Base-by-base conservation (phyloP, 1,140 invertebrate genomes). In the Drosophila quadrilineata region DNA sequence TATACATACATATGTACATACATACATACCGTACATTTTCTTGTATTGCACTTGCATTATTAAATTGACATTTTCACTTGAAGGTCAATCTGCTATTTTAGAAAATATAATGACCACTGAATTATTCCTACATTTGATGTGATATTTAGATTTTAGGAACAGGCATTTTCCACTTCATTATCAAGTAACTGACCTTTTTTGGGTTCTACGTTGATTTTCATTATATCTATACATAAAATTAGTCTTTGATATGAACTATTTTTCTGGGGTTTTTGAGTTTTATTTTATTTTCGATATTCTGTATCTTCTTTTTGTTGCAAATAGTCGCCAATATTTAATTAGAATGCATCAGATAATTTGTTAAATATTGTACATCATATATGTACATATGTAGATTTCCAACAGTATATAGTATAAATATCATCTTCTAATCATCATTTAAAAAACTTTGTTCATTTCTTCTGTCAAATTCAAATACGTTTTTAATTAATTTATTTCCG, bases 1-100 rank as follows among this genome's bases (percentile, higher is more conserved):
- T 41, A 10, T 52, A 26, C 12, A 5, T 26, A n/a, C n/a, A n/a
- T n/a, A n/a, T n/a, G n/a, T n/a, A n/a, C n/a, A n/a, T n/a, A n/a
- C n/a, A n/a, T n/a, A n/a, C n/a, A n/a, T n/a, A n/a, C n/a, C n/a
- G n/a, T n/a, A n/a, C n/a, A 21, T 22, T 33, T 14, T 14, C 3
- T 36, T 52, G 33, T 54, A 9, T 56, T 14, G 58, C 48, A 53
- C 29, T 64, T 54, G 50, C 38, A 48, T 62, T 67, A 79, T 63
- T 60, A 54, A 58, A 54, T 71, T 67, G 75, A 50, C 60, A 67
- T 59, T 70, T 70, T 16, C 56, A 46, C 49, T 35, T 45, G 9
- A 38, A 64, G 45, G 65, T 59, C 50, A 43, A 6, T 6, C 10
- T 9, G 26, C 3, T 10, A 8, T n/a, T 16, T 38, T 28, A n/a